Percentiles rank a stretch among this genome's conserved stretches.
phyloP scores from a whole-genome alignment of 2,113 vertebrate species.

The Carassius carassius region DNA sequence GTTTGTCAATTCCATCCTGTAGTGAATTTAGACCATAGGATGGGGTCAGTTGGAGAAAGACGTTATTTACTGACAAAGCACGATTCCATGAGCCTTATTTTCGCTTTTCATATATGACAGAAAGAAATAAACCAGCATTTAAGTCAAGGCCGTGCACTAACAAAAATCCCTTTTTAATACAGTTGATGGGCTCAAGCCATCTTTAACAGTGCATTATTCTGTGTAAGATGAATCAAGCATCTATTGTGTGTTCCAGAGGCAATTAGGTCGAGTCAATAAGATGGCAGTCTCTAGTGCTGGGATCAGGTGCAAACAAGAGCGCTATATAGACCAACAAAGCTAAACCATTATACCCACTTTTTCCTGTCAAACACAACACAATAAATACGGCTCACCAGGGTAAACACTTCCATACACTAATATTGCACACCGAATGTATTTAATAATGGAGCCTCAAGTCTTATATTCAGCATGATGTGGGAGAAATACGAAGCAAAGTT shows the following conservation, averaged over 20 bases:
- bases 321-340: slow-evolving; percentile 29
- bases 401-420: not conserved
- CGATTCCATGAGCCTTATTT: not conserved
- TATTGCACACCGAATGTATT: not conserved
- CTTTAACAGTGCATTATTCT: slow-evolving; percentile 9
- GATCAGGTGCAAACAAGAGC: slow-evolving; percentile 34
- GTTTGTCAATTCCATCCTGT: not conserved
- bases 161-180: not conserved
- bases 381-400: not conserved
- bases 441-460: slow-evolving; percentile 12
- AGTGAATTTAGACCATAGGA: not conserved
- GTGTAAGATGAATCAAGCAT: not conserved
- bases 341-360: not conserved
- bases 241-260: slow-evolving; percentile 12
- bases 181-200: not conserved
- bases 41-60: not conserved
- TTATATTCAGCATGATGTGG: not conserved
- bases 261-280: slow-evolving; percentile 32
- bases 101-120: not conserved
- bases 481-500: not conserved
- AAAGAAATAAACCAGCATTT: not conserved
- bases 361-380: not conserved
- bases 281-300: not conserved
- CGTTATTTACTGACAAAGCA: not conserved
- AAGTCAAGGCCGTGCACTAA: slow-evolving; percentile 22